phyloP scores from a whole-genome alignment of 2,113 vertebrate genomes.

The Pimephales promelas region DNA sequence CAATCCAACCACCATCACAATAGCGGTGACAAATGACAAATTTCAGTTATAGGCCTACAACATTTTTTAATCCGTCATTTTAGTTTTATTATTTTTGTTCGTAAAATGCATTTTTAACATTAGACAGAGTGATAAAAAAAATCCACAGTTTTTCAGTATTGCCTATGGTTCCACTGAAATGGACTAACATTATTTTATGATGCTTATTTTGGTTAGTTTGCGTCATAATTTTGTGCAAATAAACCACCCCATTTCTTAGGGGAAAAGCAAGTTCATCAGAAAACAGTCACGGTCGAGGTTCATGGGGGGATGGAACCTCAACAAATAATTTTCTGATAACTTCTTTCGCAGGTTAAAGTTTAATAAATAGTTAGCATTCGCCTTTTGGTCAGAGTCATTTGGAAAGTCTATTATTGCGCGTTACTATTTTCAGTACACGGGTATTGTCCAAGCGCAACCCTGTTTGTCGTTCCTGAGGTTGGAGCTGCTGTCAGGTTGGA shows the following conservation, averaged over 20 bases:
- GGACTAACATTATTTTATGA: no score
- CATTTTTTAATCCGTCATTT: conserved; percentile 25
- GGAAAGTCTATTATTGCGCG: conserved; percentile 41
- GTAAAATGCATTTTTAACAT: background rate
- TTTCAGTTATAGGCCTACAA: background rate
- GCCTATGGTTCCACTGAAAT: background rate
- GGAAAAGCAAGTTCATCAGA: conserved; percentile 6
- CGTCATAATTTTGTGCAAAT: conserved; percentile 27
- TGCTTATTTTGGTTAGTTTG: conserved; percentile 34
- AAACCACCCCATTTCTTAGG: conserved; percentile 23
- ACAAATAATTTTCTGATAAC: conserved; percentile 1
- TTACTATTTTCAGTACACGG: background rate
- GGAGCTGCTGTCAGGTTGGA: conserved; percentile 11
- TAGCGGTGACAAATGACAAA: conserved; percentile 12
- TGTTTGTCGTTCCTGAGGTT: conserved; percentile 45
- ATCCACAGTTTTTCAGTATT: conserved; percentile 1
- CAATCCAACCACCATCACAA: background rate
- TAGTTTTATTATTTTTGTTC: background rate
- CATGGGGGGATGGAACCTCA: background rate
- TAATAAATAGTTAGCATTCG: conserved; percentile 41
- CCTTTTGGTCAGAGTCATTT: conserved; percentile 31
- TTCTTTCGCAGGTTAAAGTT: background rate
- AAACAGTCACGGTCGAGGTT: background rate
- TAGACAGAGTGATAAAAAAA: background rate
- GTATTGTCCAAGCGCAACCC: conserved; percentile 25